Evolutionary conservation across 2,888 invertebrate genomes (phyloP).

Genomic region (Acronicta alni): DNA sequence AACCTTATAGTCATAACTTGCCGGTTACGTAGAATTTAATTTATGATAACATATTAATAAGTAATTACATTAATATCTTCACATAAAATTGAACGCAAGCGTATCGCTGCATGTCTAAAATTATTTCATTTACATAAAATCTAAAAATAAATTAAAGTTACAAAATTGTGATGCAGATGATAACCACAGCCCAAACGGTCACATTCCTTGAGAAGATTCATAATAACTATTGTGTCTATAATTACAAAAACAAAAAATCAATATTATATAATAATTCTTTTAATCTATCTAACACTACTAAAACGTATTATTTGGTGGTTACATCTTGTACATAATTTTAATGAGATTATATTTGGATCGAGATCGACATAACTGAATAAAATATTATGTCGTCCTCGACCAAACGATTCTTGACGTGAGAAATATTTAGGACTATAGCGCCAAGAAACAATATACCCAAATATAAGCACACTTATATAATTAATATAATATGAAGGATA

Average conservation of each 20-base stretch:
- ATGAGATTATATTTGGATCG: slow-evolving; percentile 79
- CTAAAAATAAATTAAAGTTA: slow-evolving; percentile 59
- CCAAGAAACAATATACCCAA: slow-evolving; percentile 64
- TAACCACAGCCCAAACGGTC: slow-evolving; percentile 75
- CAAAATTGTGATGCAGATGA: slow-evolving; percentile 78
- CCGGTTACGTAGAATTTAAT: slow-evolving; percentile 20
- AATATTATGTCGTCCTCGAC: slow-evolving; percentile 29
- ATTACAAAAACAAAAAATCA: slow-evolving; percentile 58
- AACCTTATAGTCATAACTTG: slow-evolving; percentile 25
- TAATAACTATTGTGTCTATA: slow-evolving; percentile 50
- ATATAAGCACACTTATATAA: slow-evolving; percentile 68
- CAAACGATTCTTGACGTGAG: slow-evolving; percentile 52
- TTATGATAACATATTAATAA: neutral
- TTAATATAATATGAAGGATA: slow-evolving; percentile 60
- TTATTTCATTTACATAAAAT: slow-evolving; percentile 48
- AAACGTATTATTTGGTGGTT: slow-evolving; percentile 87
- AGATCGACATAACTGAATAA: slow-evolving; percentile 38
- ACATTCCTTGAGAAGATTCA: slow-evolving; percentile 53
- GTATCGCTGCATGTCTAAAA: slow-evolving; percentile 35
- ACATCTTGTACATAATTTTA: slow-evolving; percentile 85
- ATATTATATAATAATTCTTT: slow-evolving; percentile 58
- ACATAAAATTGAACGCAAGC: slow-evolving; percentile 26
- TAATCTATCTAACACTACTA: slow-evolving; percentile 72
- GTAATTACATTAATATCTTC: slow-evolving; percentile 13
- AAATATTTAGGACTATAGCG: slow-evolving; percentile 61